Evolutionary conservation across 1,140 invertebrate species (phyloP).

Genomic region (Zaprionus camerounensis): DNA sequence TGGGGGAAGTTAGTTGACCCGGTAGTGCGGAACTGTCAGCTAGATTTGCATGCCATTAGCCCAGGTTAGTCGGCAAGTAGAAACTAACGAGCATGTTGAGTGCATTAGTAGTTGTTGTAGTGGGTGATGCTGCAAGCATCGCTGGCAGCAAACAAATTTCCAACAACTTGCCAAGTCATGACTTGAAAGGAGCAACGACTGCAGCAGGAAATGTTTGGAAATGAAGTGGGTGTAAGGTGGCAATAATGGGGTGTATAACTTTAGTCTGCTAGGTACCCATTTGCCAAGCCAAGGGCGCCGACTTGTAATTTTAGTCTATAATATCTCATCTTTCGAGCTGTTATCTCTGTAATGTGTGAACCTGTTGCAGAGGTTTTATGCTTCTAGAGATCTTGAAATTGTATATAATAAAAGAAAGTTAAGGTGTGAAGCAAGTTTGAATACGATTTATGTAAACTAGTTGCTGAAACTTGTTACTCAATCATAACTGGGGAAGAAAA

Average conservation of each 20-base stretch:
- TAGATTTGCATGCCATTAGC: slow-evolving; percentile 43
- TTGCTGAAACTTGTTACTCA: not conserved
- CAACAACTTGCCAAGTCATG: slow-evolving; percentile 52
- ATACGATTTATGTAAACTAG: not conserved
- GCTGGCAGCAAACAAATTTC: slow-evolving; percentile 37
- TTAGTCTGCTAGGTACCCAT: not conserved
- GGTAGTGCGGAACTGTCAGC: slow-evolving; percentile 34
- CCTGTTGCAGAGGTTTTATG: not conserved
- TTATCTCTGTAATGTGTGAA: not conserved
- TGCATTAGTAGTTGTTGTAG: slow-evolving; percentile 37
- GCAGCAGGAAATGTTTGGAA: slow-evolving; percentile 9
- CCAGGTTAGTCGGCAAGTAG: slow-evolving; percentile 16
- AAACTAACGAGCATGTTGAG: slow-evolving; percentile 54
- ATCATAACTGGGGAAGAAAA: not conserved
- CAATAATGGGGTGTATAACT: not conserved
- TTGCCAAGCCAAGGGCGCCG: slow-evolving; percentile 10
- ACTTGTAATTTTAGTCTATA: not conserved
- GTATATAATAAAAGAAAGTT: not conserved
- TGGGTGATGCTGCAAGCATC: slow-evolving; percentile 39
- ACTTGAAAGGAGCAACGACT: slow-evolving; percentile 27
- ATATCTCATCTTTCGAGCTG: not conserved
- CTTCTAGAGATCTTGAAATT: not conserved
- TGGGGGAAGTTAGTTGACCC: not conserved
- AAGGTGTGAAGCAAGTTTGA: not conserved
- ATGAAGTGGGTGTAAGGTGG: not conserved